These are phyloP conservation scores for Eubasilissa splendida DNA, from an alignment of 2,888 invertebrate genomes.

Conservation along the genomic window DNA sequence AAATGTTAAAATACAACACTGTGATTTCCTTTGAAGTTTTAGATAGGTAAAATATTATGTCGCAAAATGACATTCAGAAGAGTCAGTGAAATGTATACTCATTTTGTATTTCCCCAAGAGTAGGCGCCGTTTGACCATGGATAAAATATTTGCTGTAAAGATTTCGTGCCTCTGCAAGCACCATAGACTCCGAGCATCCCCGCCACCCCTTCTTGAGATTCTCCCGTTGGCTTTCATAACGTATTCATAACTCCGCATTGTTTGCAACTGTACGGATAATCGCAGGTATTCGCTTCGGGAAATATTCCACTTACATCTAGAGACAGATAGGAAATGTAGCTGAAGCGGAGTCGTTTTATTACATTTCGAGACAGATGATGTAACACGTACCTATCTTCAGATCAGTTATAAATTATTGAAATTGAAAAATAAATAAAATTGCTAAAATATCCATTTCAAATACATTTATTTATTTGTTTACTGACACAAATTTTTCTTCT, in stretches of 20 bases:
- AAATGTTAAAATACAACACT: too few species aligned
- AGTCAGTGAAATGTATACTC: neutral
- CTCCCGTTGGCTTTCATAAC: constrained; percentile 35
- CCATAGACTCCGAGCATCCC: neutral
- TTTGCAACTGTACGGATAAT: constrained; percentile 43
- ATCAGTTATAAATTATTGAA: too few species aligned
- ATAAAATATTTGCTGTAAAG: neutral
- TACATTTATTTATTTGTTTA: too few species aligned
- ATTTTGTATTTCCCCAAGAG: neutral
- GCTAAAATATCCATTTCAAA: too few species aligned
- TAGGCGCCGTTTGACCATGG: too few species aligned
- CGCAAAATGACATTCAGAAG: too few species aligned
- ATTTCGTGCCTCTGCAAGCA: neutral
- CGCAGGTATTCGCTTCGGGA: constrained; percentile 43
- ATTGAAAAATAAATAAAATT: too few species aligned
- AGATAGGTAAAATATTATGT: too few species aligned
- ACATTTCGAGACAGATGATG: neutral
- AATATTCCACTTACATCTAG: constrained; percentile 25
- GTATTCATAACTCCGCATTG: constrained; percentile 45
- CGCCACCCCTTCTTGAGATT: neutral
- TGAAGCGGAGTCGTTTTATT: constrained; percentile 29
- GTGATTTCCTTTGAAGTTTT: too few species aligned
- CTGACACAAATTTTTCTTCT: too few species aligned
- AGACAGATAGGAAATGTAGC: constrained; percentile 33
- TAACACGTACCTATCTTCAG: neutral